Conservation (phyloP, 2,888 invertebrate species). For the Cataglyphis albicans region DNA sequence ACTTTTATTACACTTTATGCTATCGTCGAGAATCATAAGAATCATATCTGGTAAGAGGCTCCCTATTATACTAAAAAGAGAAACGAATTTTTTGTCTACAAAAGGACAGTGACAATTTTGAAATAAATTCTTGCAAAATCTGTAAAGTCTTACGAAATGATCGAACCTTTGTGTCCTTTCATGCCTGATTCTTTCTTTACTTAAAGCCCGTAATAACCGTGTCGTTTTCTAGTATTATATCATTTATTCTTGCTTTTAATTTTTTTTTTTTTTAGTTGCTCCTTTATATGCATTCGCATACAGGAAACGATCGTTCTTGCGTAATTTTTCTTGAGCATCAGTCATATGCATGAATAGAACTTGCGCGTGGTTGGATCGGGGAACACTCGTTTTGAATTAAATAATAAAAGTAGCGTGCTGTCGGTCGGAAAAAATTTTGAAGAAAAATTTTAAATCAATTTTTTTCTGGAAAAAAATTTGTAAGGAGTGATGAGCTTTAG, state of each 20-base stretch:
- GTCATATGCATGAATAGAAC: not conserved
- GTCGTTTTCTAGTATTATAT: not conserved
- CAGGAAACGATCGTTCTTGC: constrained; percentile 4
- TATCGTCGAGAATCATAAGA: constrained; percentile 24
- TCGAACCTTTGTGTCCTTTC: not conserved
- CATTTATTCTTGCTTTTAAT: not conserved
- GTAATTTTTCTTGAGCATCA: constrained; percentile 14
- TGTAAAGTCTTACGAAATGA: not conserved
- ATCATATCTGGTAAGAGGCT: constrained; percentile 24
- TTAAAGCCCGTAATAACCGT: not conserved
- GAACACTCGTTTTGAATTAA: not conserved
- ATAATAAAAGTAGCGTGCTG: not conserved
- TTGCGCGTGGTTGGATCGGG: not conserved
- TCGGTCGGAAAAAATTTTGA: not conserved
- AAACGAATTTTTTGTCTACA: not conserved
- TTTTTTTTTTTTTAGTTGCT: not conserved
- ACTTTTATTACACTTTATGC: constrained; percentile 37
- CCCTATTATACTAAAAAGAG: constrained; percentile 16
- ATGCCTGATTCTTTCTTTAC: not conserved
- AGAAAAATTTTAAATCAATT: not conserved
- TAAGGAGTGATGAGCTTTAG: not conserved
- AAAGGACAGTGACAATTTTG: not conserved
- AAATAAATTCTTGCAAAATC: constrained; percentile 27
- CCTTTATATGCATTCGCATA: not conserved
- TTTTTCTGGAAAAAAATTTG: not conserved